Percentiles rank a stretch among this genome's conserved stretches.
Conservation (phyloP, 2,113 vertebrate species). For the Pelvicachromis taeniatus region DNA sequence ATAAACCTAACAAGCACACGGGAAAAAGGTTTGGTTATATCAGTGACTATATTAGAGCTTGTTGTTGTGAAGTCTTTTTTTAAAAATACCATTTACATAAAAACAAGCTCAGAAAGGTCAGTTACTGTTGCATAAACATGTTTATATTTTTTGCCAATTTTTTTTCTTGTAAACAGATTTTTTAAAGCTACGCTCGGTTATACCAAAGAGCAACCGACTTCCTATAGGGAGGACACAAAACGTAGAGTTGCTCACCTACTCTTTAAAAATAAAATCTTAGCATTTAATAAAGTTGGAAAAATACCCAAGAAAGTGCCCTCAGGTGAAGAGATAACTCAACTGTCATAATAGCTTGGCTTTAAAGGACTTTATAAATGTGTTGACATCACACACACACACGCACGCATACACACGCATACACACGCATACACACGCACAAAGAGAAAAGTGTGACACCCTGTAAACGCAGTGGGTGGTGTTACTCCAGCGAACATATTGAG, state of each 20-base stretch:
- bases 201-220: accelerated
- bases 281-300: not conserved
- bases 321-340: not conserved
- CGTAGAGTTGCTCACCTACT: not conserved
- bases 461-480: constrained; percentile 34
- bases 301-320: not conserved
- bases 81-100: not conserved
- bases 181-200: not conserved
- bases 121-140: not conserved
- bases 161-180: not conserved
- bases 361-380: not conserved
- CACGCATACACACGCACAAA: not conserved
- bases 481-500: constrained; percentile 15
- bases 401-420: not conserved
- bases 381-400: not conserved
- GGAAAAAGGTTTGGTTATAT: not conserved
- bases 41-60: not conserved
- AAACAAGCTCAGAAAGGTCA: not conserved
- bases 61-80: not conserved
- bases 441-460: not conserved
- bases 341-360: not conserved
- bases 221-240: not conserved
- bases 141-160: not conserved
- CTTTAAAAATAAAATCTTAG: not conserved
- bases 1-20: constrained; percentile 80